A percentile compares a stretch with the other conserved stretches of the same genome.
Evolutionary conservation across 2,113 vertebrate genomes (phyloP).

Genomic region (Gambusia affinis): DNA sequence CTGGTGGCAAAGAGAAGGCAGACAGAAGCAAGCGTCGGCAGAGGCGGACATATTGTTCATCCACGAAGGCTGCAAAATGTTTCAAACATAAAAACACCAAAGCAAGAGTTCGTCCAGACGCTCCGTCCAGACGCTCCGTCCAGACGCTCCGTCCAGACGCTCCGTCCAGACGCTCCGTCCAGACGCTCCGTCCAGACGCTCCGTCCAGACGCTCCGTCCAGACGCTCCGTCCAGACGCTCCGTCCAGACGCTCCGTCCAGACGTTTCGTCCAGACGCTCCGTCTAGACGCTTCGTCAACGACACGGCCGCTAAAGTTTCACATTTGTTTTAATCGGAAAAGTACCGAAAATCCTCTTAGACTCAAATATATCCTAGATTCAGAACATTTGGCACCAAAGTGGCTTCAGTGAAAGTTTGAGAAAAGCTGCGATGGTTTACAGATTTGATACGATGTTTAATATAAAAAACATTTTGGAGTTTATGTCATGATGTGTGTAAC

Average conservation of each 20-base stretch:
- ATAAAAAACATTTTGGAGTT: too few species aligned
- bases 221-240: slow-evolving; percentile 1
- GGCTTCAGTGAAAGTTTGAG: slow-evolving; percentile 3
- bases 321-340: slow-evolving; percentile 38
- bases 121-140: neutral
- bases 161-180: neutral
- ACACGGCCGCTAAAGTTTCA: slow-evolving; percentile 27
- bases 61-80: slow-evolving; percentile 2
- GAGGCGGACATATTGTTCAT: neutral
- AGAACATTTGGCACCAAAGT: slow-evolving; percentile 40
- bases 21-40: slow-evolving; percentile 29
- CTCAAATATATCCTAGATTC: neutral
- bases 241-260: neutral
- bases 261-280: neutral
- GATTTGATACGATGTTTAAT: neutral
- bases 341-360: slow-evolving; percentile 17
- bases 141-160: neutral
- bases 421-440: neutral
- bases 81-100: slow-evolving; percentile 1
- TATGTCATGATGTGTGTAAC: too few species aligned
- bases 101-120: neutral
- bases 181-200: neutral
- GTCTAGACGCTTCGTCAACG: neutral
- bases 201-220: neutral
- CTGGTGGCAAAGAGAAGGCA: slow-evolving; percentile 61